Percentiles rank a stretch among this genome's conserved stretches.
phyloP scores from a whole-genome alignment of 1,140 invertebrate species.

The Bathynomus jamesi region DNA sequence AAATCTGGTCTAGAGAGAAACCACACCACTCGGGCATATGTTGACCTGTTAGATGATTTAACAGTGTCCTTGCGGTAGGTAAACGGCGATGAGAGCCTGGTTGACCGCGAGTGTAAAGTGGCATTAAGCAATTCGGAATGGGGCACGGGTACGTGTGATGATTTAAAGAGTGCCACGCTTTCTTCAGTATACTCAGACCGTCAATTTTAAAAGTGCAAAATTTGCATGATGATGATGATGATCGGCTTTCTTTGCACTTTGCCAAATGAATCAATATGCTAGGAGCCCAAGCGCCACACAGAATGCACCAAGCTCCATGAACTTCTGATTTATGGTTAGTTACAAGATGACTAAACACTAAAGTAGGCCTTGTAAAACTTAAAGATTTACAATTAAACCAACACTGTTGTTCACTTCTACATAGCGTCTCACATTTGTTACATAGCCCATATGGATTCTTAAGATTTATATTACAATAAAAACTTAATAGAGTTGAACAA shows the following conservation, averaged over 20 bases:
- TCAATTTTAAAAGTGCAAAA: conserved; percentile 19
- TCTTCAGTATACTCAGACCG: conserved; percentile 14
- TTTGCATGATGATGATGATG: conserved; percentile 12
- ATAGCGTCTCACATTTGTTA: conserved; percentile 17
- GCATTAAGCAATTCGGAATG: conserved; percentile 22
- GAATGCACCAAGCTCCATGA: conserved; percentile 26
- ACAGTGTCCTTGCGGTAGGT: conserved; percentile 17
- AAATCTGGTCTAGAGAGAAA: conserved; percentile 22
- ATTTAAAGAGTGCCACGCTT: conserved; percentile 26
- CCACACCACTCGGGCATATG: conserved; percentile 22
- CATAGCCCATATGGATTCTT: conserved; percentile 28
- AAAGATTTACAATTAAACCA: conserved; percentile 30
- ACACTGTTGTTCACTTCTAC: conserved; percentile 18
- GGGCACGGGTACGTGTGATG: conserved; percentile 29
- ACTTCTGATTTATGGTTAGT: conserved; percentile 15
- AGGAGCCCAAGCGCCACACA: conserved; percentile 30
- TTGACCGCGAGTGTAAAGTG: background rate
- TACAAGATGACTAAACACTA: conserved; percentile 12
- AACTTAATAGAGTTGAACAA: conserved; percentile 23
- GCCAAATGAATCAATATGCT: conserved; percentile 20
- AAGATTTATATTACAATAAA: conserved; percentile 22
- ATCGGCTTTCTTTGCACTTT: background rate
- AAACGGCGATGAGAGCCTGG: conserved; percentile 9
- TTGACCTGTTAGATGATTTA: conserved; percentile 23
- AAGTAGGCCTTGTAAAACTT: conserved; percentile 7